A percentile compares a stretch with the other conserved stretches of the same genome.
phyloP scores from a whole-genome alignment of 2,113 vertebrate species.

The Eolophus roseicapilla region DNA sequence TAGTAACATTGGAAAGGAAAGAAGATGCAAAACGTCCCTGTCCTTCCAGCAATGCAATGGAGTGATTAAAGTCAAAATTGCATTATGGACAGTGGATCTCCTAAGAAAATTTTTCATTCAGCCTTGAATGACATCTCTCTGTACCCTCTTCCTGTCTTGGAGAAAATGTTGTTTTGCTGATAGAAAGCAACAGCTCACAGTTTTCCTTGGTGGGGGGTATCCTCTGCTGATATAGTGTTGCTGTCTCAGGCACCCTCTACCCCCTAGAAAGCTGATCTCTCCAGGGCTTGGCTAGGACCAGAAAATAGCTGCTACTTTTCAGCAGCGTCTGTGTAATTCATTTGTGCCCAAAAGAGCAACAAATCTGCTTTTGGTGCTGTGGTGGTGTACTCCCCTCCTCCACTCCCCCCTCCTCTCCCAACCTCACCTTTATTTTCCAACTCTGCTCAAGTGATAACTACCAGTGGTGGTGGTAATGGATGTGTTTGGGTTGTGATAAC shows the following conservation, averaged over 20 bases:
- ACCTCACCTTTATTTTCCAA: background rate
- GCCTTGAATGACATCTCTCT: background rate
- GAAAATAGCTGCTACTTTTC: background rate
- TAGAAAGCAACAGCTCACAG: background rate
- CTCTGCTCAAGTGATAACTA: background rate
- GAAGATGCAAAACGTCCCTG: background rate
- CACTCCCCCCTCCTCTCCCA: background rate
- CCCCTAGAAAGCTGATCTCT: background rate
- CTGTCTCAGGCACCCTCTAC: background rate
- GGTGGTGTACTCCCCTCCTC: background rate
- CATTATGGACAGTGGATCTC: background rate
- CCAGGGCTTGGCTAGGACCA: background rate
- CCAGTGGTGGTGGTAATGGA: background rate
- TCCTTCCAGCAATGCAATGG: background rate
- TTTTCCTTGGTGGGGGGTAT: background rate
- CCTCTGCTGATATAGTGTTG: background rate
- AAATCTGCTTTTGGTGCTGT: background rate
- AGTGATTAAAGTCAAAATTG: background rate
- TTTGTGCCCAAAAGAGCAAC: background rate
- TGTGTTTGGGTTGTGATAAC: background rate
- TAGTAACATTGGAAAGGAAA: background rate
- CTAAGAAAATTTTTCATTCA: background rate
- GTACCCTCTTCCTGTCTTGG: background rate
- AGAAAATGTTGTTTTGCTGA: background rate
- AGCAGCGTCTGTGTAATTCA: background rate